Evolutionary conservation across 2,113 vertebrate genomes (phyloP), one percentile per base, ranked within the genome.

Genomic region (Cavia porcellus): DNA sequence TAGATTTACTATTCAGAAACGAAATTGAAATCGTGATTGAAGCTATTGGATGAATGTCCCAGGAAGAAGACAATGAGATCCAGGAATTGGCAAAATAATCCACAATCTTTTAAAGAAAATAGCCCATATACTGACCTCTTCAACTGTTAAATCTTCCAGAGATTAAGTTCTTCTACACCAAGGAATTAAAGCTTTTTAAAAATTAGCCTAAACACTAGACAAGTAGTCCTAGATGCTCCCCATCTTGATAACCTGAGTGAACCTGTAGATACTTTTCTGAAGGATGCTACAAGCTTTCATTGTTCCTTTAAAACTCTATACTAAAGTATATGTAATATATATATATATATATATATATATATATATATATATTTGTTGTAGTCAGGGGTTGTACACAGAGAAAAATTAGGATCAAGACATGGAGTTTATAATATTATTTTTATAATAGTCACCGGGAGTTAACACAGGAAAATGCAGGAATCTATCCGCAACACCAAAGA

Each of bases 1-100:
- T 50, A 30, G 38, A 47, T 42, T 95, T 97, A 57, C 85, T 97
- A 7, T 45, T 92, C 85, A 96, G 0, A 92, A 88, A 81, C 1
- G 97, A 98, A 77, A 77, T 88, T 28, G 35, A 96, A 22, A 74
- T 92, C 47, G 92, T 98, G 72, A 9, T 96, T 70, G 92, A 97
- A 0, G 97, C 50, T 50, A 8, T 90, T 12, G 89, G 95, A 0
- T 32, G 0, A 32, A 6, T 92, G 87, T 14, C 77, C n/a, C 10
- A 2, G 19, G 92, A 97, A 5, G n/a, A 96, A 61, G 95, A 97
- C 52, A 15, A 2, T 22, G 38, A 42, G 11, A 74, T 74, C 38
- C 22, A 45, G 4, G 38, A 74, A 42, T 45, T 74, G 38, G 11
- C 72, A 45, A 74, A 25, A 42, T 74, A 74, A 74, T 38, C 10